Evolutionary conservation across 2,888 invertebrate species (phyloP), one percentile per base, ranked within the genome.

Genomic region (Heliconius cydno): DNA sequence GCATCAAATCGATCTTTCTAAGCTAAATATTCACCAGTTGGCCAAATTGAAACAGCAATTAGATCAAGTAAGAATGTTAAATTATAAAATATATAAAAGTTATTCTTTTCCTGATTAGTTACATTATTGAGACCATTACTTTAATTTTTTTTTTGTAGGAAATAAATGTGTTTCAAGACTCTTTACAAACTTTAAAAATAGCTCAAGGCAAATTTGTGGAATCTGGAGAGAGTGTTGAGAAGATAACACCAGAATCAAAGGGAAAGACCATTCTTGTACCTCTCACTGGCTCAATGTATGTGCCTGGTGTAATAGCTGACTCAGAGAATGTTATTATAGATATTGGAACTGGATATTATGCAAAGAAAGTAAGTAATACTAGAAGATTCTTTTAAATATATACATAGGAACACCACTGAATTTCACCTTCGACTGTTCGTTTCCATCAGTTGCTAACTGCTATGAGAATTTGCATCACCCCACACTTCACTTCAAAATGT

Each of bases 261-360:
- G 98, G 98, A 86, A 98, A 97, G 88, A 96, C 97, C 79, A 97
- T 99, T 84, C 94, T 99, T 30, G 99, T 99, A 25, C 99, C 99
- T 2, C 95, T 99, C 22, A 99, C 99, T 22, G 98, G 98, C 86
- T 99, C 99, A 86, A 98, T 99, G 98, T 99, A 99, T 94, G 99
- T 99, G 67, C 98, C 98, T 66, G 99, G 99, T 3, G 96, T 96
- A 86, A 95, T 99, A 80, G 96, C 96, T 82, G 97, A 99, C 88
- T 96, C 97, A 57, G 96, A 98, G 77, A 97, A 97, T 90, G 98
- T 99, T 77, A 96, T 99, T 52, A 97, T 99, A 84, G 99, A 99
- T 91, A 97, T 99, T 88, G 99, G 99, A 76, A 99, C 99, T 76
- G 99, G 99, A 83, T 99, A 99, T 92, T 99, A 98, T 94, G 98